Conservation (phyloP, 2,113 vertebrate species). For the Strix uralensis region DNA sequence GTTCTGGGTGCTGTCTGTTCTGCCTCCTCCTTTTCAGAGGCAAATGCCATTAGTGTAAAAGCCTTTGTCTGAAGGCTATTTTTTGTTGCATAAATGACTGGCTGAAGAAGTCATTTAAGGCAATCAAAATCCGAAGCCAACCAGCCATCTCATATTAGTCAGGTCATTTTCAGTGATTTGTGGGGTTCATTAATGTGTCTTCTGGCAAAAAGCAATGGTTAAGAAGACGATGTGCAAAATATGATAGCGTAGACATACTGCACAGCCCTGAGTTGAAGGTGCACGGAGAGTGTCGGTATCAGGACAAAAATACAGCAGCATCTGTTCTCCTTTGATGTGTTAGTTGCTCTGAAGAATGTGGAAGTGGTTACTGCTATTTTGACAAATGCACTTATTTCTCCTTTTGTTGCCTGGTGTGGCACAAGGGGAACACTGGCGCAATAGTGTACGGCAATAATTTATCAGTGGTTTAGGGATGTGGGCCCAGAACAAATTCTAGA, state of each 20-base stretch:
- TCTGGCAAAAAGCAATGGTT: not conserved
- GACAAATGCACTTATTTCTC: slow-evolving; percentile 55
- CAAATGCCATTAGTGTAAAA: not conserved
- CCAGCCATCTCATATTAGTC: not conserved
- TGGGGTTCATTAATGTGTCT: not conserved
- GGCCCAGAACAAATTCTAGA: slow-evolving; percentile 70
- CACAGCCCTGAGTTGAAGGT: not conserved
- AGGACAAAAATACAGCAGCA: not conserved
- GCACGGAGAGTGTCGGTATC: not conserved
- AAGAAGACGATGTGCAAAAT: not conserved
- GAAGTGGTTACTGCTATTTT: slow-evolving; percentile 34
- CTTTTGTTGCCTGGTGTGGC: slow-evolving; percentile 31
- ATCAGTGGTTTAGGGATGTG: slow-evolving; percentile 59
- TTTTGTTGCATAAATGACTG: not conserved
- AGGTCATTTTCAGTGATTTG: not conserved
- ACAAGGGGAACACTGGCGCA: slow-evolving; percentile 43
- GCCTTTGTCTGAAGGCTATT: not conserved
- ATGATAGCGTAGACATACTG: not conserved
- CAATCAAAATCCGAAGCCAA: not conserved
- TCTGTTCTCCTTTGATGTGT: not conserved
- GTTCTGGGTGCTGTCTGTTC: not conserved
- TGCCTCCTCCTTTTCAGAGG: not conserved
- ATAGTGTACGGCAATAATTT: slow-evolving; percentile 25
- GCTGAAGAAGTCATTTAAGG: not conserved
- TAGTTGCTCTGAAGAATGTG: not conserved